phyloP scores from a whole-genome alignment of 2,797 vertebrate species.

The Holocentrus rufus region DNA sequence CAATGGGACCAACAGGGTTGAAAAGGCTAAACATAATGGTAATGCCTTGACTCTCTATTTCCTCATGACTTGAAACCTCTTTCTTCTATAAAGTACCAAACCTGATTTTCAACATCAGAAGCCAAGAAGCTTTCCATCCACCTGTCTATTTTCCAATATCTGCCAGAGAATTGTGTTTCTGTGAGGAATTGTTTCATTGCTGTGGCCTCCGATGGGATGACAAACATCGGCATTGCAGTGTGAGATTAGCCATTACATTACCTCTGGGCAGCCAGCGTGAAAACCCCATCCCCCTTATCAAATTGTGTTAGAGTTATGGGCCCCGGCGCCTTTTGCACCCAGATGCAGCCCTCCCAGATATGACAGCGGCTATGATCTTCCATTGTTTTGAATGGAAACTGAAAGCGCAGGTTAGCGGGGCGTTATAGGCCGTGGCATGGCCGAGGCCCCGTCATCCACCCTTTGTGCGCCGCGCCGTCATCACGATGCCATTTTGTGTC shows the following conservation, averaged over 20 bases:
- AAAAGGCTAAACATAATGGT: too few species aligned
- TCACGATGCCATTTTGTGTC: slow-evolving; percentile 21
- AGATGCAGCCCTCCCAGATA: slow-evolving; percentile 15
- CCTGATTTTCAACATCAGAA: too few species aligned
- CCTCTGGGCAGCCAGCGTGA: slow-evolving; percentile 44
- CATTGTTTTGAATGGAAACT: slow-evolving; percentile 47
- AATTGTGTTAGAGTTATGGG: slow-evolving; percentile 45
- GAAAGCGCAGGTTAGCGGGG: slow-evolving; percentile 62
- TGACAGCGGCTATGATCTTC: slow-evolving; percentile 55
- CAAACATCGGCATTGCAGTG: neutral
- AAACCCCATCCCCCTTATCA: slow-evolving; percentile 44
- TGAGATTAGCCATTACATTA: slow-evolving; percentile 38
- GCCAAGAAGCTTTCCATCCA: too few species aligned
- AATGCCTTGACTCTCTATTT: too few species aligned
- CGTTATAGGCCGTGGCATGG: slow-evolving; percentile 21
- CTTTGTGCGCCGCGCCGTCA: slow-evolving; percentile 40
- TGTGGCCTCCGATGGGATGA: too few species aligned
- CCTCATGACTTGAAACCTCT: too few species aligned
- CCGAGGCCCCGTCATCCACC: slow-evolving; percentile 13
- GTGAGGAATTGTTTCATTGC: too few species aligned
- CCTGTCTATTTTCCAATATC: too few species aligned
- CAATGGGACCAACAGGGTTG: too few species aligned
- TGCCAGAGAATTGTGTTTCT: too few species aligned
- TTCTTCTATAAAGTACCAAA: too few species aligned
- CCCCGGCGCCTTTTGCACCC: neutral